Evolutionary conservation across 2,113 vertebrate species (phyloP).

Genomic region (Ovibos moschatus): DNA sequence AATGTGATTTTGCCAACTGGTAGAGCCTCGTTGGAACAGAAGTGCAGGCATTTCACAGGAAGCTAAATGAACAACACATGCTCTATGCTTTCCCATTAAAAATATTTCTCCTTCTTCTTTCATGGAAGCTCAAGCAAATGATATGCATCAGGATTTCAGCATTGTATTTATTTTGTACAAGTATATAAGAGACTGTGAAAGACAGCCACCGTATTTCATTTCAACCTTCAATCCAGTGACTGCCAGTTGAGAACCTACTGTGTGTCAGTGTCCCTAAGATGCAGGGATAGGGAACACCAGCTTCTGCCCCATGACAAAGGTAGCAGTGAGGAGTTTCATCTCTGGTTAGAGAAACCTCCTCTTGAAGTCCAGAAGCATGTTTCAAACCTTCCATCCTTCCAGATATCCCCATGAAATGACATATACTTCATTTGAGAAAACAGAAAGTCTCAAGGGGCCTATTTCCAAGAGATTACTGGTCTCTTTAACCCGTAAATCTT

Average conservation of each 20-base stretch:
- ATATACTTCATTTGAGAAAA: conserved; percentile 22
- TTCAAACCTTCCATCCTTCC: not conserved
- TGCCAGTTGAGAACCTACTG: not conserved
- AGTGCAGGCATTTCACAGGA: not conserved
- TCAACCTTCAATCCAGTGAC: conserved; percentile 18
- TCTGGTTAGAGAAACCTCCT: not conserved
- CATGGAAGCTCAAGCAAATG: conserved; percentile 42
- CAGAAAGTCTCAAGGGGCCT: conserved; percentile 39
- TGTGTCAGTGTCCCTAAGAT: not conserved
- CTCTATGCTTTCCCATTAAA: not conserved
- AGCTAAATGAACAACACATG: not conserved
- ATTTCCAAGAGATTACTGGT: conserved; percentile 51
- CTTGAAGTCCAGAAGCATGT: not conserved
- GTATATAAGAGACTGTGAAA: not conserved
- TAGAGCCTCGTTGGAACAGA: not conserved
- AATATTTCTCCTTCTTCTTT: conserved; percentile 56
- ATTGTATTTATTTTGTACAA: conserved; percentile 10
- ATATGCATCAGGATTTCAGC: not conserved
- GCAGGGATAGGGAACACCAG: not conserved
- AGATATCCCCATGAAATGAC: not conserved
- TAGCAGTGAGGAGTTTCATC: not conserved
- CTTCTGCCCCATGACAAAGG: not conserved
- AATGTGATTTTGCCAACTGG: not conserved
- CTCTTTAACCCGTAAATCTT: conserved; percentile 66
- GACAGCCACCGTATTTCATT: not conserved